Base-by-base conservation (phyloP, 1,140 invertebrate species). In the Stenopsyche tienmushanensis region DNA sequence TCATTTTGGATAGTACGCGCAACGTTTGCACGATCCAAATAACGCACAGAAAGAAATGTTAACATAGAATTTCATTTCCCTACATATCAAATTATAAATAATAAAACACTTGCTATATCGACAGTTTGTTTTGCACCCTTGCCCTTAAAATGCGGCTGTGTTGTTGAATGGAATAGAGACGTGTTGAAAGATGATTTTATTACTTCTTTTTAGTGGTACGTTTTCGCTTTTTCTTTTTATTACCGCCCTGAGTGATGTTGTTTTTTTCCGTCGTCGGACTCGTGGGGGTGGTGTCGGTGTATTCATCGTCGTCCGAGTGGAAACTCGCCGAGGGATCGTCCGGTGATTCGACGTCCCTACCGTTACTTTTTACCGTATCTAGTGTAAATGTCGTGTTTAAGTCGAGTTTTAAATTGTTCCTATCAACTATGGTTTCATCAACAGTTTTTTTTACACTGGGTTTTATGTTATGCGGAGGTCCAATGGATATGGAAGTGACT, bases 401-500 rank as follows among this genome's bases (percentile, higher is more conserved):
- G 23, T 65, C 49, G 13, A 67, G 29, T 26, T 60, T 55, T 8
- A 67, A 59, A 25, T 45, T 62, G 1, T 64, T 54, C 21, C 65
- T n/a, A 45, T 55, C 47, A 7, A 44, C 17, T 9, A 47, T 47
- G 9, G 49, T 26, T 7, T 55, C 65, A 13, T 8, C 10, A 7
- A 8, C 7, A 10, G 57, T 10, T 7, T 44, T 25, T 20, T 26
- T 58, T 17, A 23, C 15, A 9, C 2, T 60, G 20, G 73, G 67
- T 20, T 74, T 76, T 62, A 80, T 71, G 3, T 73, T 64, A 10
- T 75, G 72, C 18, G 78, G 68, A 13, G 79, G 78, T 0, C 77
- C 79, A 8, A 81, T 78, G 42, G 78, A 74, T 10, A 81, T 81
- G 68, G 79, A 75, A 47, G 79, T 80, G 60, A 81, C 79, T 23